phyloP scores from a whole-genome alignment of 2,888 invertebrate genomes.

The Ischnus inquisitorius region DNA sequence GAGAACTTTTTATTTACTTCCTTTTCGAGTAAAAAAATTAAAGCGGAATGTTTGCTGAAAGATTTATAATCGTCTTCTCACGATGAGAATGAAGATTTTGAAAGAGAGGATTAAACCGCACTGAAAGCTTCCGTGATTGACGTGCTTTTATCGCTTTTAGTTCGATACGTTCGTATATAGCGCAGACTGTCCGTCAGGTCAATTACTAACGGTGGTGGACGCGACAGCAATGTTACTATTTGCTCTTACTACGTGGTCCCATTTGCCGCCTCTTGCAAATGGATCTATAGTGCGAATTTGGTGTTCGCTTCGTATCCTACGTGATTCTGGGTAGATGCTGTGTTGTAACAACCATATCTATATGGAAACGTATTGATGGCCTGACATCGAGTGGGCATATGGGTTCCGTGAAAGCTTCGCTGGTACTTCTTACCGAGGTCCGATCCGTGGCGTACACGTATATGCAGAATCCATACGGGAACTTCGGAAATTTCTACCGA shows the following conservation, averaged over 20 bases:
- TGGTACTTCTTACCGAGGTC: not conserved
- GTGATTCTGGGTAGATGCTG: not conserved
- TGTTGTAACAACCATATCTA: not conserved
- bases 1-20: too few relatives aligned
- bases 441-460: not conserved
- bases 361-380: constrained; percentile 1
- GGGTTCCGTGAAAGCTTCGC: not conserved
- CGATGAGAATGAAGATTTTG: too few relatives aligned
- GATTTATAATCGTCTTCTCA: too few relatives aligned
- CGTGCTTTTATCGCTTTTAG: not conserved
- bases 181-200: not conserved
- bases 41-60: too few relatives aligned
- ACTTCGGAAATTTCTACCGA: not conserved
- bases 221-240: not conserved
- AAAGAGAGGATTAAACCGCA: too few relatives aligned
- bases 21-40: too few relatives aligned
- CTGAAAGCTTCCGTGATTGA: not conserved
- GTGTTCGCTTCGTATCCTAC: not conserved
- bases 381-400: not conserved
- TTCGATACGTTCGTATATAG: not conserved
- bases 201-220: not conserved
- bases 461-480: not conserved
- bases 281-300: not conserved
- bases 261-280: not conserved
- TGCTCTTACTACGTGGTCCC: not conserved